Percentiles rank a stretch among this genome's conserved stretches.
These are phyloP conservation scores for Penaeus chinensis DNA, from an alignment of 1,140 invertebrate species.

Conservation along the genomic window DNA sequence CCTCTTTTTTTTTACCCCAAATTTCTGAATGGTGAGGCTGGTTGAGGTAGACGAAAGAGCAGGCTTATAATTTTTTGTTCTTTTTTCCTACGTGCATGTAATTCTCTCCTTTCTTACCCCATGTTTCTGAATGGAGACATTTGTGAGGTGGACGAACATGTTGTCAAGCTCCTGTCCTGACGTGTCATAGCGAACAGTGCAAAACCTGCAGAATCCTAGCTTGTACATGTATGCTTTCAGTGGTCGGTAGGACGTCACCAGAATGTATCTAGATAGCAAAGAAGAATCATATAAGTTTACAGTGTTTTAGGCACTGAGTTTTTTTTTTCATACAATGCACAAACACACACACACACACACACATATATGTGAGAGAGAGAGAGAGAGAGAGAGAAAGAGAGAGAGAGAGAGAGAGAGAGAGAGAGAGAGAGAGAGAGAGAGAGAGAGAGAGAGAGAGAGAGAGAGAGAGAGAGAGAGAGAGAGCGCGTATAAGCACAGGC, in stretches of 20 bases:
- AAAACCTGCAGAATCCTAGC: slow-evolving; percentile 87
- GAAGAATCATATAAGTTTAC: neutral
- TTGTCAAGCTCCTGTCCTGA: slow-evolving; percentile 82
- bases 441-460: neutral
- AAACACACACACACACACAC: neutral
- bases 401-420: neutral
- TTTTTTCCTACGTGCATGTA: too few species aligned
- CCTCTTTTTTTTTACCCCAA: too few species aligned
- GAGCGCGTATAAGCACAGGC: neutral
- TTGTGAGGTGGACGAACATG: slow-evolving; percentile 89
- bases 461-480: neutral
- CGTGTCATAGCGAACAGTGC: slow-evolving; percentile 82
- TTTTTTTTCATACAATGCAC: neutral
- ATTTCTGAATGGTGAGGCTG: too few species aligned
- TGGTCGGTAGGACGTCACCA: slow-evolving; percentile 88
- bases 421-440: neutral
- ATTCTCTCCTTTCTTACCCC: slow-evolving; percentile 73
- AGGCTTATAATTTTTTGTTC: too few species aligned
- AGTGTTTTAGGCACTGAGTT: neutral
- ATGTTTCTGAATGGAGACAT: slow-evolving; percentile 89
- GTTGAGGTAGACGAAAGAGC: too few species aligned
- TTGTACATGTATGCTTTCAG: slow-evolving; percentile 81
- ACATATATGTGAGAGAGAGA: neutral
- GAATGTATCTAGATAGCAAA: slow-evolving; percentile 74
- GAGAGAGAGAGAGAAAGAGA: neutral